Percentiles rank a stretch among this genome's conserved stretches.
Conservation (phyloP, 2,888 invertebrate species). For the Himalopsyche anomala region DNA sequence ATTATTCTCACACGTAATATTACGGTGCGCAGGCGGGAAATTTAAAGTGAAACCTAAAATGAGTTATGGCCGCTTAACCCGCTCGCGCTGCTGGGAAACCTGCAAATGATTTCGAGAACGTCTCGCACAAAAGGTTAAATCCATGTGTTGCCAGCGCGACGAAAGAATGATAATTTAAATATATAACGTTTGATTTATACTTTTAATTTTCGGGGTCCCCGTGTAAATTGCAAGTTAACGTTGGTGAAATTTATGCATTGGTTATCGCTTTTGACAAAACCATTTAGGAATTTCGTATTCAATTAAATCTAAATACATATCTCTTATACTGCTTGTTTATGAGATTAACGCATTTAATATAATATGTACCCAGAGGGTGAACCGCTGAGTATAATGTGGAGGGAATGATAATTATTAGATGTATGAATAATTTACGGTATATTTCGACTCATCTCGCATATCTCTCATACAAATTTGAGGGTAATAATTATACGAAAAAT, state of each 20-base stretch:
- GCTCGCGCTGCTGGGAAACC: slow-evolving; percentile 17
- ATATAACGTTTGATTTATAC: slow-evolving; percentile 37
- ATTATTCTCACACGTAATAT: slow-evolving; percentile 51
- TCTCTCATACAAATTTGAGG: too few relatives aligned
- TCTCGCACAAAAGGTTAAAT: background rate
- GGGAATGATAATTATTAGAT: background rate
- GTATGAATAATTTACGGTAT: slow-evolving; percentile 8
- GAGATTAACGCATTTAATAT: slow-evolving; percentile 23
- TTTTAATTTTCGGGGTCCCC: slow-evolving; percentile 6
- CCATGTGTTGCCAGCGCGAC: slow-evolving; percentile 15
- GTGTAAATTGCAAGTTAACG: slow-evolving; percentile 16
- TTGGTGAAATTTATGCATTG: background rate
- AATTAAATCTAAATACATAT: background rate
- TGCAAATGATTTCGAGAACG: slow-evolving; percentile 20
- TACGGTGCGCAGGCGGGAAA: slow-evolving; percentile 43
- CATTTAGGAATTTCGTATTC: slow-evolving; percentile 6
- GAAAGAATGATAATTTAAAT: slow-evolving; percentile 39
- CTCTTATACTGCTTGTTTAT: slow-evolving; percentile 16
- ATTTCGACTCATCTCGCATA: background rate
- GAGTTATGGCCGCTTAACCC: slow-evolving; percentile 51
- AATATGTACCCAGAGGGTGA: slow-evolving; percentile 27
- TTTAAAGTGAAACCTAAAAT: slow-evolving; percentile 53
- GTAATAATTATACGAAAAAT: too few relatives aligned
- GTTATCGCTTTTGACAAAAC: slow-evolving; percentile 19
- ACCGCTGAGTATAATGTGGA: slow-evolving; percentile 14